Evolutionary conservation across 2,113 vertebrate genomes (phyloP).

Genomic region (Dromiciops gliroides): DNA sequence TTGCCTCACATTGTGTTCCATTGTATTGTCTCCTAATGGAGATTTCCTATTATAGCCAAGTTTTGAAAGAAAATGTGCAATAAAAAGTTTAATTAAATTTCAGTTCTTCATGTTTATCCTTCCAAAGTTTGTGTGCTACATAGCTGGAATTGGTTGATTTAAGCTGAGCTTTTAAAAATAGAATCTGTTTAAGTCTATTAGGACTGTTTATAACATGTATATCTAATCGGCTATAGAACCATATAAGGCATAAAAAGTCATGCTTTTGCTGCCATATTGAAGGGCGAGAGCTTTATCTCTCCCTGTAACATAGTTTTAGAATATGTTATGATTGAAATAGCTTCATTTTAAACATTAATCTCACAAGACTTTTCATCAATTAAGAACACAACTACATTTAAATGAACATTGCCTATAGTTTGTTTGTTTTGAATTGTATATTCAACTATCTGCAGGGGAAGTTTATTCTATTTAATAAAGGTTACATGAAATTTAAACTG

Average conservation of each 20-base stretch:
- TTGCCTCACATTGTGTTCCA: not conserved
- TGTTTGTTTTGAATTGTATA: not conserved
- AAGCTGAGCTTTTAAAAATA: constrained; percentile 57
- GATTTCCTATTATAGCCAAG: constrained; percentile 7
- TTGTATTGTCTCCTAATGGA: not conserved
- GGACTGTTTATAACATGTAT: constrained; percentile 10
- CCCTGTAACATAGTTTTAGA: constrained; percentile 6
- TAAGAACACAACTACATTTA: not conserved
- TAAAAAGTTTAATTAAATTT: constrained; percentile 58
- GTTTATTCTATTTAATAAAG: constrained; percentile 56
- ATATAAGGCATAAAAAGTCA: constrained; percentile 48
- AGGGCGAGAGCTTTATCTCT: constrained; percentile 34
- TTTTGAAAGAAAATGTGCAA: constrained; percentile 34
- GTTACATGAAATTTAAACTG: constrained; percentile 32
- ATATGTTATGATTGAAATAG: not conserved
- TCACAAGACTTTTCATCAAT: not conserved
- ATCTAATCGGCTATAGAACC: constrained; percentile 26
- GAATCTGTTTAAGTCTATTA: constrained; percentile 44
- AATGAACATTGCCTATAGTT: constrained; percentile 21
- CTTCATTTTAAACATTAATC: not conserved
- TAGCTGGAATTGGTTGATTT: constrained; percentile 12
- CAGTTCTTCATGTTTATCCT: constrained; percentile 44
- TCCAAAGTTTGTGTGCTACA: not conserved
- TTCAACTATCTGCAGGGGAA: not conserved
- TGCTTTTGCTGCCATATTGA: constrained; percentile 5